Evolutionary conservation across 2,113 vertebrate genomes (phyloP).

Genomic region (Sclerurus mexicanus): DNA sequence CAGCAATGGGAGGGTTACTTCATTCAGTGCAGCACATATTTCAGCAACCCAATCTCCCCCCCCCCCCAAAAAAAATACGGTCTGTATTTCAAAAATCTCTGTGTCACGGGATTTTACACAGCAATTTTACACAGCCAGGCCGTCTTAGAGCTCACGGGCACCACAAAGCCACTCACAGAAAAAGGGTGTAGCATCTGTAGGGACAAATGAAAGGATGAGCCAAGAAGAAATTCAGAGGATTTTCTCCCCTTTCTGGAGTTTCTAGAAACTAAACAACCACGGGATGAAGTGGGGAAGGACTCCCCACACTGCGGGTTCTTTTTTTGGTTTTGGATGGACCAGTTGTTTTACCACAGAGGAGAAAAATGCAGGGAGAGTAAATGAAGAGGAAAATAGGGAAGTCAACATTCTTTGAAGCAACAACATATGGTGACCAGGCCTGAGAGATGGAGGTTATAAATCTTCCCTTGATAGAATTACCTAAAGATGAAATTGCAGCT

Average conservation of each 20-base stretch:
- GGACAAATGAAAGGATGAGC: neutral
- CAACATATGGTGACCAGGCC: constrained; percentile 60
- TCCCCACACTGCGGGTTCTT: neutral
- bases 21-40: neutral
- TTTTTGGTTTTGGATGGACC: neutral
- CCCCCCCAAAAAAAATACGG: neutral
- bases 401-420: constrained; percentile 57
- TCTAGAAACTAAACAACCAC: constrained; percentile 9
- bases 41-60: neutral
- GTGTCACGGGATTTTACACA: neutral
- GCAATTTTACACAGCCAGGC: neutral
- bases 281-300: neutral
- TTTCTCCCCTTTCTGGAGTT: neutral
- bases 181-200: neutral
- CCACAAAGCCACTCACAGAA: neutral
- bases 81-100: neutral
- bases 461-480: constrained; percentile 41
- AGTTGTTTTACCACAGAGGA: constrained; percentile 35
- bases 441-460: constrained; percentile 43
- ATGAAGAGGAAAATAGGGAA: constrained; percentile 56
- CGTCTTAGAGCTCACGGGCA: neutral
- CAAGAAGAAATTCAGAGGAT: neutral
- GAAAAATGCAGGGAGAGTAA: constrained; percentile 38
- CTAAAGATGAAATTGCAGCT: constrained; percentile 45
- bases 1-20: neutral